Evolutionary conservation across 2,888 invertebrate species (phyloP), one percentile per base, ranked within the genome.

Genomic region (Spodoptera littoralis): DNA sequence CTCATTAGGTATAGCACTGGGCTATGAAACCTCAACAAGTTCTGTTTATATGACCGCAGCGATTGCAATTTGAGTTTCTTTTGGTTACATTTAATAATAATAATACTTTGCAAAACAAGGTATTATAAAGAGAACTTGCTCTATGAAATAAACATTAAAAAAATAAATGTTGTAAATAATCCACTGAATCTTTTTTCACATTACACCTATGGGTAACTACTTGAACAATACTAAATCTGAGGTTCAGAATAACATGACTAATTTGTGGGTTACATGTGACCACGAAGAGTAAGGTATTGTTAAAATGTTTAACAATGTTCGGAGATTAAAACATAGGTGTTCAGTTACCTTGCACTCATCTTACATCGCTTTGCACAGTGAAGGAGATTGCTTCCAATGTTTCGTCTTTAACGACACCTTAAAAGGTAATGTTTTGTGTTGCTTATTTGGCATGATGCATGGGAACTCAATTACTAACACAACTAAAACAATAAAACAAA

Each of bases 381-480:
- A 86, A 90, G 92, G 90, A 90, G 92, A 83, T 85, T 82, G 89
- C 92, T 93, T 92, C 89, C 89, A 88, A 83, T 85, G 87, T 91
- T 85, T 84, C 88, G 88, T 89, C 86, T 86, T 85, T 87, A 82
- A 81, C 87, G 84, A 84, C 87, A 88, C 86, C 87, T 88, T 88
- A 83, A 81, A 92, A 94, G 94, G 94, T 94, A 94, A 93, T 88
- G 88, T 93, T 90, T 89, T 89, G 85, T 92, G 88, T 93, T 92
- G 93, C 93, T 93, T 93, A 86, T 86, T 93, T 90, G 83, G 94
- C 94, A 94, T 94, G 94, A 73, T 80, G 86, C 85, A 84, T 85
- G 84, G 79, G 75, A 76, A 76, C 65, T 65, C 74, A 36, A 78
- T 60, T 60, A 83, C 82, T 81, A 85, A 81, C 77, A 66, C 50